Evolutionary conservation across 2,888 invertebrate genomes (phyloP), one percentile per base, ranked within the genome.

Genomic region (Machimus rusticus): DNA sequence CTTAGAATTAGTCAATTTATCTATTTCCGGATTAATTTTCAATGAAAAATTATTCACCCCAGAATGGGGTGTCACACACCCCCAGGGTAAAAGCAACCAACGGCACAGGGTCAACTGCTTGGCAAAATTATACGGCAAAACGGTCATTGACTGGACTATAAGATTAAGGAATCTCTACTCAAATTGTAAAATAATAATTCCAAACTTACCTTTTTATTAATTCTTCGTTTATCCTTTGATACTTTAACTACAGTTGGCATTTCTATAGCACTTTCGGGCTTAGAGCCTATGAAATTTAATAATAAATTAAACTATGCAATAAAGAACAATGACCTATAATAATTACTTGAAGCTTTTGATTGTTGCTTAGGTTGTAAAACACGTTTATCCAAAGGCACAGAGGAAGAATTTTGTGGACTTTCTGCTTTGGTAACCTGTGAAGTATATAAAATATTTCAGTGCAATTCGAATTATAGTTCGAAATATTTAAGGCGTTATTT

Each of bases 351-450:
- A 88, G 91, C 93, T 91, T 92, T 92, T 88, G 93, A 93, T 91
- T 94, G 94, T 90, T 95, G 94, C 91, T 95, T 95, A 0, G 95
- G 95, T 92, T 95, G 95, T 88, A 95, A 92, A 46, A 95, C 94
- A 90, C 95, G 92, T 92, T 95, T 95, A 92, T 95, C 95, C 88
- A 94, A 93, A 89, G 94, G 94, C 88, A 93, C 91, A 86, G 76
- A 23, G 66, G 66, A 76, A 76, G 91, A 91, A 88, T 91, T 90
- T 90, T 92, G 92, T 37, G 91, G 91, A 89, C 92, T 89, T 92
- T 92, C 90, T 92, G 93, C 91, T 89, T 92, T 91, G 86, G 92
- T 91, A 89, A 92, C 94, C 94, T 91, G 89, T 31, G 28, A 66
- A 46, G 3, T 12, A 66, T 0, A 28, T 12, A 66, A 66, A 8